Percentiles rank a stretch among this genome's conserved stretches.
These are phyloP conservation scores for Trichomalopsis sarcophagae DNA, from an alignment of 1,140 invertebrate genomes.

Conservation along the genomic window DNA sequence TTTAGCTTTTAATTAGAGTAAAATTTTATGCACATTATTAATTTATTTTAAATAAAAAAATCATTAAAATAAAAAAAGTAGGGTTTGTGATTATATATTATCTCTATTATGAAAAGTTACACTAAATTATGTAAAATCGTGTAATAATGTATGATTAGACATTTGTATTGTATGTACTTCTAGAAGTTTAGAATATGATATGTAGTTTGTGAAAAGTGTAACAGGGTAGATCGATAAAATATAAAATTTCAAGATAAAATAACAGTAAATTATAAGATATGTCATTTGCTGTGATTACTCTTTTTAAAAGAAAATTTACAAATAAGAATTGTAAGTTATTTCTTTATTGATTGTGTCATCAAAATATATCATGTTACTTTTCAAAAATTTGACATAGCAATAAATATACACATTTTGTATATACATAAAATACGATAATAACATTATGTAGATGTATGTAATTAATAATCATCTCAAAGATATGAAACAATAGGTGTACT, in stretches of 20 bases:
- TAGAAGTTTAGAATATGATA: conserved; percentile 1
- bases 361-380: not conserved
- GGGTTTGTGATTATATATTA: not conserved
- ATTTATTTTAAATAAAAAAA: conserved; percentile 38
- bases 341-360: not conserved
- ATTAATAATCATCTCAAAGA: too few relatives aligned
- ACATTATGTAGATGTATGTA: not conserved
- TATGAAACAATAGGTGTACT: too few relatives aligned
- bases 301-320: not conserved
- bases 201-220: conserved; percentile 20
- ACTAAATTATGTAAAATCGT: conserved; percentile 2
- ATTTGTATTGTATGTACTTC: conserved; percentile 35
- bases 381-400: not conserved
- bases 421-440: not conserved
- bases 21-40: conserved; percentile 17
- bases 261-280: not conserved
- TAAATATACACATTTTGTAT: not conserved
- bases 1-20: not conserved
- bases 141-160: conserved; percentile 5
- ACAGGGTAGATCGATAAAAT: conserved; percentile 29
- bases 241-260: not conserved
- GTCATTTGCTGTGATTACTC: not conserved
- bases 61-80: not conserved
- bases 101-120: not conserved
- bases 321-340: not conserved